Evolutionary conservation across 2,113 vertebrate genomes (phyloP).

Genomic region (Tautogolabrus adspersus): DNA sequence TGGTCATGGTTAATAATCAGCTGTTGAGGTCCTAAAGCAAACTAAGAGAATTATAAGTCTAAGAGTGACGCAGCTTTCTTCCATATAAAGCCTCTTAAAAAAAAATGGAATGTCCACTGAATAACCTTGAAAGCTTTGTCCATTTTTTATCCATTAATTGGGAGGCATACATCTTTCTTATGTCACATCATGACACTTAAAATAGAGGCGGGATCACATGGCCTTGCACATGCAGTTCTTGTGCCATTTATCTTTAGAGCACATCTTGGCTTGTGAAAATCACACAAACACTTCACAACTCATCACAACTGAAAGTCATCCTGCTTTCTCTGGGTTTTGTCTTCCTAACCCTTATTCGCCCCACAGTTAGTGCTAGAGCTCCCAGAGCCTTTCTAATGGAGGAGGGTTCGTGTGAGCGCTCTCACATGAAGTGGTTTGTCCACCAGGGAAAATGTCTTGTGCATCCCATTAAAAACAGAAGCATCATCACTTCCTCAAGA

Average conservation of each 20-base stretch:
- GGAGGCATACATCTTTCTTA: neutral
- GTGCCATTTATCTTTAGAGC: neutral
- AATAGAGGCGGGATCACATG: too few species aligned
- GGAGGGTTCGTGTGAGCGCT: neutral
- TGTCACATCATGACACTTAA: too few species aligned
- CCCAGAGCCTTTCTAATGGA: too few species aligned
- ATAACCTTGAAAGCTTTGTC: neutral
- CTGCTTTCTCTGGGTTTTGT: too few species aligned
- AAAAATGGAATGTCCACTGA: neutral
- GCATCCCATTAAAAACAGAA: constrained; percentile 63
- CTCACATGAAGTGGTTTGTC: constrained; percentile 40
- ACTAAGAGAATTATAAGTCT: constrained; percentile 21
- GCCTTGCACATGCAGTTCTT: too few species aligned
- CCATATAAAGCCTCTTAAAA: too few species aligned
- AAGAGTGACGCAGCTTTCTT: neutral
- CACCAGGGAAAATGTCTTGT: constrained; percentile 52
- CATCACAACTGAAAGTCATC: too few species aligned
- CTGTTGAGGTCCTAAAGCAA: constrained; percentile 41
- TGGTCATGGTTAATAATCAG: constrained; percentile 58
- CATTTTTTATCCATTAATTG: constrained; percentile 9
- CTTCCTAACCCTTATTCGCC: too few species aligned
- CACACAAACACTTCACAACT: too few species aligned
- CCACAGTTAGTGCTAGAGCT: too few species aligned
- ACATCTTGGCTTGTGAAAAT: neutral
- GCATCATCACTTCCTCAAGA: constrained; percentile 61